These are phyloP conservation scores for Drosophila rellima DNA, from an alignment of 2,888 invertebrate genomes.

Conservation along the genomic window DNA sequence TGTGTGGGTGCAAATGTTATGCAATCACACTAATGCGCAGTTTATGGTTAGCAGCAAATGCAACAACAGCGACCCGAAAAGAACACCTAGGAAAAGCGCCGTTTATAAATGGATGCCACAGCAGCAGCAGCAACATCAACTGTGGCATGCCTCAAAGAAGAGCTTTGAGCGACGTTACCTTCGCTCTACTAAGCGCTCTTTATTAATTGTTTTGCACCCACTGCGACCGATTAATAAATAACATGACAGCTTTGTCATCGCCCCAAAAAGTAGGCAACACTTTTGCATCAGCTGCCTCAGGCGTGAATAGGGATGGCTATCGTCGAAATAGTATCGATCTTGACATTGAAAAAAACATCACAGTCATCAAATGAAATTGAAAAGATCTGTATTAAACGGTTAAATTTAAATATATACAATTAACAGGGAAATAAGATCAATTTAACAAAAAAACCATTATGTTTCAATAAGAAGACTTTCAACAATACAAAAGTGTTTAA, in stretches of 20 bases:
- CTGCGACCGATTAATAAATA: conserved; percentile 52
- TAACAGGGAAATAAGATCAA: too few relatives aligned
- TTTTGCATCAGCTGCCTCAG: background rate
- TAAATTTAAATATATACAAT: background rate
- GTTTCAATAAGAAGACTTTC: too few relatives aligned
- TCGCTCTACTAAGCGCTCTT: conserved; percentile 38
- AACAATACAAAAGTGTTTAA: too few relatives aligned
- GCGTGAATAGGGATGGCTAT: background rate
- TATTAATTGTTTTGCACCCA: conserved; percentile 61
- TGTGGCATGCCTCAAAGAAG: conserved; percentile 38
- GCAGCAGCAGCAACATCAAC: conserved; percentile 53
- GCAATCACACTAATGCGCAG: conserved; percentile 80
- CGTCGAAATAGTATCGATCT: background rate
- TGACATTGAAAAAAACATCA: background rate
- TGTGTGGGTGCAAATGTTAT: conserved; percentile 64
- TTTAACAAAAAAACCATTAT: too few relatives aligned
- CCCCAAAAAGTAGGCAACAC: conserved; percentile 37
- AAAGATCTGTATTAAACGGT: background rate
- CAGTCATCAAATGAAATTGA: background rate
- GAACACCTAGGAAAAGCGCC: conserved; percentile 53
- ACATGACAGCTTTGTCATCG: conserved; percentile 40
- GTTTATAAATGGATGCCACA: conserved; percentile 74
- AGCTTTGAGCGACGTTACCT: conserved; percentile 9
- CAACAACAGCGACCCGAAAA: conserved; percentile 26
- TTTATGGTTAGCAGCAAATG: conserved; percentile 64